Evolutionary conservation across 2,888 invertebrate genomes (phyloP), one percentile per base, ranked within the genome.

Genomic region (Mystacides longicornis): DNA sequence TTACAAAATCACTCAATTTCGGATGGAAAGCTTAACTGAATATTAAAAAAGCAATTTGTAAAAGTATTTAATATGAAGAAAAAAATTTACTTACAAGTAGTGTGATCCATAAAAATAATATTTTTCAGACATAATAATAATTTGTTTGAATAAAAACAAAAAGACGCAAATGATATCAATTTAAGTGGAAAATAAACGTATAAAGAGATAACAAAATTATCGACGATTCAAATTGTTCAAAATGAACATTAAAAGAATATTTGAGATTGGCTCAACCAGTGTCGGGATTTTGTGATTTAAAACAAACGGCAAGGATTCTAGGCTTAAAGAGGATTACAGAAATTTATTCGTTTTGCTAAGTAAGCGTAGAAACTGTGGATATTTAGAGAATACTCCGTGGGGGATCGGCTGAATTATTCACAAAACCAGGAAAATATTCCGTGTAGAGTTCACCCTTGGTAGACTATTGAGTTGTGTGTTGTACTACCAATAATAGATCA

Each of bases 271-370:
- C 31, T 31, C 50, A 14, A n/a, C 49, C 52, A 52, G 48, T 54
- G 42, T 47, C 37, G 23, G 50, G 53, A 51, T 50, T 47, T 53
- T 50, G 45, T 37, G 45, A 56, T 56, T 57, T 57, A 18, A 57
- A 54, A 47, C 57, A 54, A 57, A 54, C 57, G 53, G 51, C 19
- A 54, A 57, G 57, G 53, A 49, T 57, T 54, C 47, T 49, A 23
- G 51, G 53, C 53, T 57, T 54, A 56, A 37, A 54, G 47, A 51
- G 54, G 57, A 57, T 57, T 57, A 57, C 53, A 46, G 22, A 57
- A 57, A 57, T 57, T 53, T 57, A 57, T 57, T 57, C 53, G 57
- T 42, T 50, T 57, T 51, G 49, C 56, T 57, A 53, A 51, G 57
- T 53, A 42, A 52, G 53, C 54, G 46, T 52, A 50, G 50, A 49